Conservation (phyloP, 2,113 vertebrate species). For the Mustela nigripes region DNA sequence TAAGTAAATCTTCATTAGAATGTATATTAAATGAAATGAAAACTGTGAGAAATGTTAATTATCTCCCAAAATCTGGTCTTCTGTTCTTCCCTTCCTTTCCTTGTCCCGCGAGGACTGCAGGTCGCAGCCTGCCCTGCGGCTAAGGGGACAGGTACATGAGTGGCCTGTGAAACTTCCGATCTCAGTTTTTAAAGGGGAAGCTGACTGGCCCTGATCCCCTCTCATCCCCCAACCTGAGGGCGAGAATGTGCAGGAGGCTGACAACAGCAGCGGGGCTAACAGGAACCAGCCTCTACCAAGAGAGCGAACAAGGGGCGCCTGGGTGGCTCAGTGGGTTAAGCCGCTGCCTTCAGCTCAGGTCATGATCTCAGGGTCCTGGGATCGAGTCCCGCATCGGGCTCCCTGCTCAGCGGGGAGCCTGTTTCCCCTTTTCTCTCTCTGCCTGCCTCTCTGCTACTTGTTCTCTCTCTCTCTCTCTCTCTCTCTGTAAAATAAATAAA, state of each 20-base stretch:
- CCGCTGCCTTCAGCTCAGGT: too few relatives aligned
- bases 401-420: too few relatives aligned
- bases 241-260: not conserved
- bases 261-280: rapidly evolving
- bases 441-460: too few relatives aligned
- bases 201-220: not conserved
- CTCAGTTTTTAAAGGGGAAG: not conserved
- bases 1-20: not conserved
- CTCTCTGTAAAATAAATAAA: too few relatives aligned
- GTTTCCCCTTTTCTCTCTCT: too few relatives aligned
- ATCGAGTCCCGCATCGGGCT: too few relatives aligned
- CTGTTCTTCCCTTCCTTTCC: not conserved
- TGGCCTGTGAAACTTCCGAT: not conserved
- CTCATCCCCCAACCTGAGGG: not conserved
- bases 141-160: not conserved
- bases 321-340: too few relatives aligned
- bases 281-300: not conserved
- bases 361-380: too few relatives aligned
- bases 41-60: not conserved
- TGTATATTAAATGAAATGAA: not conserved
- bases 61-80: not conserved
- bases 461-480: too few relatives aligned
- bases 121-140: not conserved
- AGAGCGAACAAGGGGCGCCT: not conserved
- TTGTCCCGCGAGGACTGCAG: not conserved